Percentiles rank a stretch among this genome's conserved stretches.
Evolutionary conservation across 2,113 vertebrate species (phyloP).

Genomic region (Dicrurus megarhynchus): DNA sequence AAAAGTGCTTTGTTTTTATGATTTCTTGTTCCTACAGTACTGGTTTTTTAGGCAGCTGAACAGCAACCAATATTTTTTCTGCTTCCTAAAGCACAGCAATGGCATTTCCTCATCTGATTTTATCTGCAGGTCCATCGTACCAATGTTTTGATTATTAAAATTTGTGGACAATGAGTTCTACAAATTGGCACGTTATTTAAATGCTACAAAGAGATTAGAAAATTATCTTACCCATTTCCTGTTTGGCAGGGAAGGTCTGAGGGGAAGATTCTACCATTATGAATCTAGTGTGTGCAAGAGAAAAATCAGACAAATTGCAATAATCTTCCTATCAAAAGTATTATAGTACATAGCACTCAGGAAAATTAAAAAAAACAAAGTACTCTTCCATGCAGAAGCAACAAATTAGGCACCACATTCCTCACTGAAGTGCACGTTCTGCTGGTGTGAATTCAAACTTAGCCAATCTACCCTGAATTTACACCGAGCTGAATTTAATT

Average conservation of each 20-base stretch:
- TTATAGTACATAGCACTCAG: background rate
- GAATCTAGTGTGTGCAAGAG: background rate
- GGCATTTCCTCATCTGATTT: background rate
- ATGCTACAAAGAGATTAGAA: background rate
- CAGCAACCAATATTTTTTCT: background rate
- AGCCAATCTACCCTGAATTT: background rate
- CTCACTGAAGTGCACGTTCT: background rate
- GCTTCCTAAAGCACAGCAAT: background rate
- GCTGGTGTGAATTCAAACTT: background rate
- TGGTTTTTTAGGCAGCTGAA: background rate
- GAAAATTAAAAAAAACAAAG: background rate
- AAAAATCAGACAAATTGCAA: background rate
- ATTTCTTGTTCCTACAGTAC: constrained; percentile 7
- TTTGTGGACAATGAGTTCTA: background rate
- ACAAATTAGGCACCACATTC: background rate
- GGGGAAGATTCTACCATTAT: constrained; percentile 38
- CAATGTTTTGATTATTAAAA: constrained; percentile 18
- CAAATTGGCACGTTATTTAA: constrained; percentile 38
- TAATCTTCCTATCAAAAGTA: background rate
- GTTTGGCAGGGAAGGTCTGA: constrained; percentile 2
- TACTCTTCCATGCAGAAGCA: background rate
- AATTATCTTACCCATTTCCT: background rate
- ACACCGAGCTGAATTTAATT: background rate
- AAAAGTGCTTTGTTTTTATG: constrained; percentile 51
- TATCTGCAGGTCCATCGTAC: constrained; percentile 15